Evolutionary conservation across 2,888 invertebrate species (phyloP), one percentile per base, ranked within the genome.

Genomic region (Nesidiocoris tenuis): DNA sequence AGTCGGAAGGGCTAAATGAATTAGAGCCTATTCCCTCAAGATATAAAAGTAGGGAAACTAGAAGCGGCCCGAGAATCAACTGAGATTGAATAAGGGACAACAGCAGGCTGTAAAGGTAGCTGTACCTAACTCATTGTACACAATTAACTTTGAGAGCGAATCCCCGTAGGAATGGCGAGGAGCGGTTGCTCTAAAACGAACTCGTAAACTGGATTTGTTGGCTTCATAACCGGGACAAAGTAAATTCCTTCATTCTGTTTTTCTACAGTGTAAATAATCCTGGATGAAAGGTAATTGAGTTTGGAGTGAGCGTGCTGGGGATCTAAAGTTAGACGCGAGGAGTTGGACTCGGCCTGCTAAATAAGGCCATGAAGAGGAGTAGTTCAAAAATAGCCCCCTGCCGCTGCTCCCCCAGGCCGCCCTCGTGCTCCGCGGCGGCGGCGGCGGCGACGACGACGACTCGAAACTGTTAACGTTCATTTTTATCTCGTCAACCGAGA

Each of bases 281-380:
- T 39, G n/a, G 65, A 65, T 65, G 65, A 65, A 65, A 65, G 65
- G 65, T 65, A 65, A 65, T 65, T 65, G 65, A 65, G 65, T 65
- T 65, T 24, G 39, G 39, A 65, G 65, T 65, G 65, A 24, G 25
- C 39, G 65, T 19, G 65, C 39, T 39, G 25, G 65, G 65, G 18
- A 39, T 65, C 65, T 65, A 65, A 39, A 65, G 65, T 65, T 65
- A 65, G 65, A 65, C 65, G 39, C 12, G 64, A 65, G 65, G 65
- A 39, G 65, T 39, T 39, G 65, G 39, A 39, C 17, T 39, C 65
- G 25, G 19, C 65, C 25, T 65, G 65, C 65, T 65, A 65, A 65
- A 65, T 65, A 65, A 65, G 65, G 65, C 25, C 65, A 65, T 65
- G 65, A 65, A 65, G 65, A 24, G 39, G 65, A 39, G 65, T 19